Conservation (phyloP, 2,888 invertebrate species). For the Chalcis sispes region DNA sequence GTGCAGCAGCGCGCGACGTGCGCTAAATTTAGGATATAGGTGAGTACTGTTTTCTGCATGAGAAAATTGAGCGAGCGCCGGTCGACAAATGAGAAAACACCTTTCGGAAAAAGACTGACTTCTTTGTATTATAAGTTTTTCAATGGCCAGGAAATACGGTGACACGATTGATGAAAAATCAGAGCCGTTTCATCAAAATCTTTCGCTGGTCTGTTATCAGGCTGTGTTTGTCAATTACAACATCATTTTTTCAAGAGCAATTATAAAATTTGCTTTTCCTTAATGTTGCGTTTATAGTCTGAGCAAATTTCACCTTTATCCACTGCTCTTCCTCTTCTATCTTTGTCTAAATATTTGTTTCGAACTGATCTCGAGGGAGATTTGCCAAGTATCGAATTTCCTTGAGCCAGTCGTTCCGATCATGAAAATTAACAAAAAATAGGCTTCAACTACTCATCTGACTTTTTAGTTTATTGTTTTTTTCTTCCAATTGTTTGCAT, state of each 20-base stretch:
- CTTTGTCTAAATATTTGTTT: no score
- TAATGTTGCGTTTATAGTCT: neutral
- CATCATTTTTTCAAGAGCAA: no score
- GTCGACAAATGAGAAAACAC: no score
- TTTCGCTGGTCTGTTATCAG: constrained; percentile 16
- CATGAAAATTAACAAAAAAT: neutral
- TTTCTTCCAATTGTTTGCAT: no score
- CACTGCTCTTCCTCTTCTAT: constrained; percentile 1
- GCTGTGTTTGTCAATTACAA: neutral
- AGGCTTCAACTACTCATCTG: neutral
- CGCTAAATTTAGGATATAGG: constrained; percentile 43
- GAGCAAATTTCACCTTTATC: neutral
- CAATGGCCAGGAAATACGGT: constrained; percentile 7
- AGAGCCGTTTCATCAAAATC: constrained; percentile 12
- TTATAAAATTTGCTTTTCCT: neutral
- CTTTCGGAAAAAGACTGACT: neutral
- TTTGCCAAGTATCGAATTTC: constrained; percentile 21
- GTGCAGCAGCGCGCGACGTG: constrained; percentile 26
- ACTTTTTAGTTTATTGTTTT: neutral
- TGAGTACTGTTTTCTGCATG: constrained; percentile 17
- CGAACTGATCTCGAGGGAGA: neutral
- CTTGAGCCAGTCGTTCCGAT: no score
- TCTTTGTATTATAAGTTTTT: neutral
- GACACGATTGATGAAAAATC: constrained; percentile 17
- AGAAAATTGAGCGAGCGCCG: neutral